Evolutionary conservation across 2,888 invertebrate species (phyloP), one percentile per base, ranked within the genome.

Genomic region (Aplocera efformata): DNA sequence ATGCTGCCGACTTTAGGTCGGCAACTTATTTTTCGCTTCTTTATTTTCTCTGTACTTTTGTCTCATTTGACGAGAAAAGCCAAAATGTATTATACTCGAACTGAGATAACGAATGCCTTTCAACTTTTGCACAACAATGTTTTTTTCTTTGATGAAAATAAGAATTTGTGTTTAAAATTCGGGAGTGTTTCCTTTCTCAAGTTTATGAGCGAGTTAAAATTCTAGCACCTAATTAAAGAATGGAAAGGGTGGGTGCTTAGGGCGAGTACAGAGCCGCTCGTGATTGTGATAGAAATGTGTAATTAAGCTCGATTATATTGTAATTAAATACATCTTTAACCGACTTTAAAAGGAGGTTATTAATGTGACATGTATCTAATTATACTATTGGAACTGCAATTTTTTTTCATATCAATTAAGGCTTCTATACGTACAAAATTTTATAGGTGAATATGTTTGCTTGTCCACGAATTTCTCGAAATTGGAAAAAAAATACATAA

Each of bases 51-150:
- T n/a, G 13, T 10, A 66, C 65, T 77, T 73, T 67, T 67, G 25
- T 52, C 71, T 68, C 73, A 69, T 73, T 78, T 74, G 65, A 64
- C 60, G 45, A 36, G 55, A 55, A 54, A 56, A 51, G 40, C 48
- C 55, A 54, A 64, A 70, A 73, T 75, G 73, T 75, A 77, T 73
- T 79, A 81, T 82, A 77, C 77, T 72, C 68, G 55, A 79, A 81
- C 74, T 80, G 70, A 52, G 66, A 74, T 71, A 80, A 82, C 78
- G 75, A 80, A 78, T 72, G 64, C 68, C 63, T 67, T 66, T 67
- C 58, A 65, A 70, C 61, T 72, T 69, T 66, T 53, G 58, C 58
- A 58, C 53, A 64, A 64, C 66, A 58, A 55, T 56, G 58, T 63
- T 17, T 63, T 54, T 64, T 55, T 42, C 64, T 70, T 72, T 72